Evolutionary conservation across 2,797 vertebrate species (phyloP).

Genomic region (Steatocranus sp.): DNA sequence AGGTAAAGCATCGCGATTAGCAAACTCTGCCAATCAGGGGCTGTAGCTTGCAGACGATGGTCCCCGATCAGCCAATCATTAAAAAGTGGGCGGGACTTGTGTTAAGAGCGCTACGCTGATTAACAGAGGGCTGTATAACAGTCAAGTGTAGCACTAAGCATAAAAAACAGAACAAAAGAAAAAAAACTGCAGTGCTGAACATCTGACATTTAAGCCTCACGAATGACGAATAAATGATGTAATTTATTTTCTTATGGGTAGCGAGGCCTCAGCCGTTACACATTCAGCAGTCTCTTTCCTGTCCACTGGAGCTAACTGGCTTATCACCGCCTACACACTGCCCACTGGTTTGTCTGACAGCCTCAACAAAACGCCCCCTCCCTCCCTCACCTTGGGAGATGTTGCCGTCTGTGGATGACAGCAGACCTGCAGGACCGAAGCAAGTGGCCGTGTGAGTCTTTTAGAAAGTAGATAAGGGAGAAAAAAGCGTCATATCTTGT

Average conservation of each 20-base stretch:
- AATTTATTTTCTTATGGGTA: background rate
- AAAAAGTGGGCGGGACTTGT: slow-evolving; percentile 11
- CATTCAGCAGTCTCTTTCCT: background rate
- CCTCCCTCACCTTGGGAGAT: slow-evolving; percentile 17
- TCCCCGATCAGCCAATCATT: slow-evolving; percentile 21
- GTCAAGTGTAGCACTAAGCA: background rate
- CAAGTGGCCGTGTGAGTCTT: background rate
- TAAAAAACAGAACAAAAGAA: background rate
- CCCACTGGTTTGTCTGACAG: slow-evolving; percentile 60
- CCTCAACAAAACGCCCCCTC: slow-evolving; percentile 19
- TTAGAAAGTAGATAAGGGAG: background rate
- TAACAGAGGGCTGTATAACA: background rate
- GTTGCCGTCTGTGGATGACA: slow-evolving; percentile 56
- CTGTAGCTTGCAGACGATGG: background rate
- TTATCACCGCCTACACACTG: slow-evolving; percentile 19
- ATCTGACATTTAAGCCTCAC: background rate
- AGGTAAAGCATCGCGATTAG: background rate
- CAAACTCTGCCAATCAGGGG: slow-evolving; percentile 23
- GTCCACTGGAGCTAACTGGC: background rate
- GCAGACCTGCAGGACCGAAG: slow-evolving; percentile 21
- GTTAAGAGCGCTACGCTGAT: background rate
- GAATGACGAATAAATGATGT: background rate
- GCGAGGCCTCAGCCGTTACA: background rate
- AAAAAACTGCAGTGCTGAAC: background rate
- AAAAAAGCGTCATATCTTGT: background rate